Percentiles rank a stretch among this genome's conserved stretches.
Conservation (phyloP, 2,888 invertebrate genomes). For the Leptinotarsa haldemani region DNA sequence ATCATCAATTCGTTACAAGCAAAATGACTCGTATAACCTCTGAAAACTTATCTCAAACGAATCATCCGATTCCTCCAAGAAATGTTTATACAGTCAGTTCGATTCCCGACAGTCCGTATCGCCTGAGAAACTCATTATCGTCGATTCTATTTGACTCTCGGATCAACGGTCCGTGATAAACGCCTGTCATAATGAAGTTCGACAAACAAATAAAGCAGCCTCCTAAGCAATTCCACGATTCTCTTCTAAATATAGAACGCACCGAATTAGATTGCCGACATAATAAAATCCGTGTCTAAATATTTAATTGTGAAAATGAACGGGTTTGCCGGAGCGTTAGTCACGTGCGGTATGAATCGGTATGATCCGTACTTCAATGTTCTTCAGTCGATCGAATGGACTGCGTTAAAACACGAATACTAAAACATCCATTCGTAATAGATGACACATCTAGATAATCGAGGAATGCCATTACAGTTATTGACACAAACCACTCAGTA, state of each 20-base stretch:
- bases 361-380: neutral
- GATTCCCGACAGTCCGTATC: neutral
- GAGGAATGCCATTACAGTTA: slow-evolving; percentile 4
- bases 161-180: neutral
- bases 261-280: slow-evolving; percentile 30
- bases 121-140: neutral
- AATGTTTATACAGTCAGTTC: neutral
- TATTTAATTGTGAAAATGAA: slow-evolving; percentile 27
- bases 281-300: slow-evolving; percentile 35
- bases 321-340: slow-evolving; percentile 5
- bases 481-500: slow-evolving; percentile 3
- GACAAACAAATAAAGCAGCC: neutral
- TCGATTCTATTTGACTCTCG: slow-evolving; percentile 1
- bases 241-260: slow-evolving; percentile 30
- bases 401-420: neutral
- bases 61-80: neutral
- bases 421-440: slow-evolving; percentile 1
- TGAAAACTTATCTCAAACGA: neutral
- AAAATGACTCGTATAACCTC: neutral
- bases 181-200: neutral
- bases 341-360: neutral
- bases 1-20: no score
- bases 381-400: neutral
- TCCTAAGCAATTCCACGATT: slow-evolving; percentile 27
- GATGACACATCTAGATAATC: slow-evolving; percentile 16